These are phyloP conservation scores for Mesochorus sp. DNA, from an alignment of 2,888 invertebrate genomes.

Conservation along the genomic window DNA sequence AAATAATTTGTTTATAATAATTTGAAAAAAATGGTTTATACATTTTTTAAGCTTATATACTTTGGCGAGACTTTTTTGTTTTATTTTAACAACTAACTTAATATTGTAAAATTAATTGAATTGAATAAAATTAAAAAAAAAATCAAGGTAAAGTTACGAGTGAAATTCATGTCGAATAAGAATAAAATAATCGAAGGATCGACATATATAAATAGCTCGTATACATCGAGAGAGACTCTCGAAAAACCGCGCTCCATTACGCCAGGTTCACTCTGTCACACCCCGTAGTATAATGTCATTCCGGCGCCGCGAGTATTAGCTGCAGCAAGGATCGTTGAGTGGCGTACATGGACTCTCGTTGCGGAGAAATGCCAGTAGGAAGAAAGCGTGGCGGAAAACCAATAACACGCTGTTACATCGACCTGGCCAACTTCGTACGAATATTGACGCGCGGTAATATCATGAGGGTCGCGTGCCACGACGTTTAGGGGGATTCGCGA, in stretches of 20 bases:
- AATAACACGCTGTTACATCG: constrained; percentile 69
- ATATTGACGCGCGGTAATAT: constrained; percentile 16
- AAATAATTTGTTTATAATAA: too few species aligned
- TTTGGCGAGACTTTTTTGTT: too few species aligned
- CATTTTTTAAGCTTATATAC: too few species aligned
- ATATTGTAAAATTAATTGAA: too few species aligned
- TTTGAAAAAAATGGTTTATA: too few species aligned
- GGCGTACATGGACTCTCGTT: constrained; percentile 50
- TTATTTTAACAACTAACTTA: too few species aligned
- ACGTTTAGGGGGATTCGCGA: neutral
- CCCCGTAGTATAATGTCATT: constrained; percentile 15
- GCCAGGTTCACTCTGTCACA: constrained; percentile 27
- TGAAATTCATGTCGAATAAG: too few species aligned
- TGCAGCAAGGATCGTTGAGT: constrained; percentile 55
- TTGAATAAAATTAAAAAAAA: too few species aligned
- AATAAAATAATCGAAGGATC: neutral
- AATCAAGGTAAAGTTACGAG: too few species aligned
- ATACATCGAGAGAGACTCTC: constrained; percentile 13
- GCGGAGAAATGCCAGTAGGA: constrained; percentile 74
- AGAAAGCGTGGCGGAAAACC: constrained; percentile 79
- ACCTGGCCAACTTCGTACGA: constrained; percentile 62
- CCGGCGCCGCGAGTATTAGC: constrained; percentile 20
- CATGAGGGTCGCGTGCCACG: constrained; percentile 29
- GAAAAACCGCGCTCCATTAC: constrained; percentile 40
- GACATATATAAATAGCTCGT: constrained; percentile 1